Evolutionary conservation across 2,113 vertebrate genomes (phyloP), one percentile per base, ranked within the genome.

Genomic region (Macaca fascicularis): DNA sequence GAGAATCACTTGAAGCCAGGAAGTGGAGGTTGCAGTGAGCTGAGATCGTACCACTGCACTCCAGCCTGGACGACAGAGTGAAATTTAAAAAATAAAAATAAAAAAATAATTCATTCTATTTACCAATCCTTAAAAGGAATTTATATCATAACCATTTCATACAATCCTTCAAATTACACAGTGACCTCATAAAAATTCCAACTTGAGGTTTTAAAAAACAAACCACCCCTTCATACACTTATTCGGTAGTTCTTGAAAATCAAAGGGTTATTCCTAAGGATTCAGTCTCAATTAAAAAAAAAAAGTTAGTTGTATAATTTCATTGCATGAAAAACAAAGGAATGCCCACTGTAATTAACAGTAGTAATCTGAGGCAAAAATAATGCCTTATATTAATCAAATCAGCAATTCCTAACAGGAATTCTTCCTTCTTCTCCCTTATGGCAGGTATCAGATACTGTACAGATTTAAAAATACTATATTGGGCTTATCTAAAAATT

Each of bases 251-350:
- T 92, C 17, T 87, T 86, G 25, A 89, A 93, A 89, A 93, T 50
- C 43, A 89, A 78, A 96, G 82, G 14, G 55, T 57, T 93, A 64
- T 76, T 97, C 50, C 92, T 70, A 95, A 92, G 69, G 64, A 89
- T 72, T 96, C 70, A 25, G 6, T 86, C 70, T 64, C 61, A 32
- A 64, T 64, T 12, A 5, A 61, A 61, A 61, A 61, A 12, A 85
- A 48, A 38, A 32, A 23, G 38, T 64, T n/a, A 50, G 12, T 67
- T 72, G 83, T 52, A 43, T 8, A 86, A 22, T 82, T 91, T 89
- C 89, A 92, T 17, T 94, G 57, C 82, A 35, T 7, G 72, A 85
- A 74, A 84, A 84, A 87, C 45, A 97, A 78, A 90, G 35, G 23
- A 81, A 97, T 22, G 40, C 2, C 32, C 43, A 48, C 14, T 95